phyloP scores from a whole-genome alignment of 2,113 vertebrate genomes.

The Antigone vipio region DNA sequence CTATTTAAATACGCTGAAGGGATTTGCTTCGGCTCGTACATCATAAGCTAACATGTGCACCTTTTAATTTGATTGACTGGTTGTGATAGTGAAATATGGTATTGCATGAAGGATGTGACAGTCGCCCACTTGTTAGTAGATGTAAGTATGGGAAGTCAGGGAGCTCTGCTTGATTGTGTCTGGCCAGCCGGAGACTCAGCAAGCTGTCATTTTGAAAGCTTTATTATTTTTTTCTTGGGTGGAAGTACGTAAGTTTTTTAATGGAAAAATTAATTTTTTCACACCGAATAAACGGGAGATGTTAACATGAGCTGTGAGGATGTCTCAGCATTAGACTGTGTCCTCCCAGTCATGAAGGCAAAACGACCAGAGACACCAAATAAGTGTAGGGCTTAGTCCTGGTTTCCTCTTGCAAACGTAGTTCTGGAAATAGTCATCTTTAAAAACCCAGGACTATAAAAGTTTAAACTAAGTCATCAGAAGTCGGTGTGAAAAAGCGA shows the following conservation, averaged over 20 bases:
- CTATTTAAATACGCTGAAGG: background rate
- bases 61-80: background rate
- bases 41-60: background rate
- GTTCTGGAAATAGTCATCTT: background rate
- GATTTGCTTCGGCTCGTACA: background rate
- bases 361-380: background rate
- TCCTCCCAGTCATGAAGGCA: background rate
- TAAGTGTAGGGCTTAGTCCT: background rate
- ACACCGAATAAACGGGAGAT: background rate
- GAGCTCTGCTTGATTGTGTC: background rate
- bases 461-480: background rate
- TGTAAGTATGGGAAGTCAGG: background rate
- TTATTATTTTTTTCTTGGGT: background rate
- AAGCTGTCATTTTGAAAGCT: background rate
- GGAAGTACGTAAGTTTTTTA: background rate
- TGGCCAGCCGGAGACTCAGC: background rate
- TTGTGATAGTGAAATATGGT: background rate
- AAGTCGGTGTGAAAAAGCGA: background rate
- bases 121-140: background rate
- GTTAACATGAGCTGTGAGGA: background rate
- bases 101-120: background rate
- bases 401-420: background rate
- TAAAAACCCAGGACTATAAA: background rate
- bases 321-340: background rate
- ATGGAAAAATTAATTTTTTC: background rate